A percentile compares a stretch with the other conserved stretches of the same genome.
Evolutionary conservation across 2,113 vertebrate species (phyloP).

Genomic region (Scortum barcoo): DNA sequence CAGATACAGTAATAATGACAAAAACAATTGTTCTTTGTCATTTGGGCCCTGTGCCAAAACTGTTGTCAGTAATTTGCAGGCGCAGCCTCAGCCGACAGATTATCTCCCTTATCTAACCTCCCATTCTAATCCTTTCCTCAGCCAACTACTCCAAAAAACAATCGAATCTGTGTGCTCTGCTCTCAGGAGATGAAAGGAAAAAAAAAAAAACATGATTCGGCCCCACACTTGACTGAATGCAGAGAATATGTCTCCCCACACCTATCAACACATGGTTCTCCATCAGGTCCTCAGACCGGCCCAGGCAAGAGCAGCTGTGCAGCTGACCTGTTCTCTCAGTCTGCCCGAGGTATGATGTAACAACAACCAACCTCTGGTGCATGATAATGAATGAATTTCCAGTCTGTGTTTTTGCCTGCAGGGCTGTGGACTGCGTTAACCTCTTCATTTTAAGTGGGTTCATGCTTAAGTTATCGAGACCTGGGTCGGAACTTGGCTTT

Average conservation of each 20-base stretch:
- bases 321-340: slow-evolving; percentile 57
- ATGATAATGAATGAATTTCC: slow-evolving; percentile 68
- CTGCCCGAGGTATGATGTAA: slow-evolving; percentile 67
- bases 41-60: slow-evolving; percentile 34
- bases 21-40: slow-evolving; percentile 1
- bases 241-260: slow-evolving; percentile 45
- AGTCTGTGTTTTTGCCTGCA: slow-evolving; percentile 61
- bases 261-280: slow-evolving; percentile 66
- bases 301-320: slow-evolving; percentile 67
- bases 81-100: slow-evolving; percentile 29
- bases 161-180: slow-evolving; percentile 8
- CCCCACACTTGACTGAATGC: slow-evolving; percentile 49
- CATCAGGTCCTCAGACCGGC: slow-evolving; percentile 56
- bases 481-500: neutral
- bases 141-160: slow-evolving; percentile 26
- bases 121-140: slow-evolving; percentile 52
- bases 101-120: slow-evolving; percentile 51
- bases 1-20: neutral
- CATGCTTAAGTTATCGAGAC: neutral
- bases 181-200: slow-evolving; percentile 11
- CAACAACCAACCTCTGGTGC: slow-evolving; percentile 70
- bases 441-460: slow-evolving; percentile 31
- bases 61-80: slow-evolving; percentile 7
- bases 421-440: slow-evolving; percentile 50
- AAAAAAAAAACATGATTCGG: slow-evolving; percentile 17